Conservation (phyloP, 1,140 invertebrate species). For the Plectus sambesii region DNA sequence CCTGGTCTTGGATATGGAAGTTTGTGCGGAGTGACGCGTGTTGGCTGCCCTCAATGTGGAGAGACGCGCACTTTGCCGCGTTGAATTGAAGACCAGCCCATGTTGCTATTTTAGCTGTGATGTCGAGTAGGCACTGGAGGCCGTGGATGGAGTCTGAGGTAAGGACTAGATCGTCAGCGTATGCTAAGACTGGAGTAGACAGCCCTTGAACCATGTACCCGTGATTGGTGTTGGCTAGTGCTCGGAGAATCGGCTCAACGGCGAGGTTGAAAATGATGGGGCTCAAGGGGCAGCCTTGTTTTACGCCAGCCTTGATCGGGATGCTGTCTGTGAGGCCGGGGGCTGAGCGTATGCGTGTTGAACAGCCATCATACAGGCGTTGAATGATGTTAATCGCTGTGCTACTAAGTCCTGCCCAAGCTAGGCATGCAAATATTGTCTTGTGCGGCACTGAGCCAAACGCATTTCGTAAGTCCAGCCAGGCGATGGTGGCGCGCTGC, state of each 20-base stretch:
- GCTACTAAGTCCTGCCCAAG: slow-evolving; percentile 4
- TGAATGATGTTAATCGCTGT: neutral
- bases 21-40: neutral
- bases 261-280: slow-evolving; percentile 47
- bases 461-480: slow-evolving; percentile 34
- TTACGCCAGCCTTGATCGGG: slow-evolving; percentile 37
- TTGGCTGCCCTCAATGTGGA: slow-evolving; percentile 1
- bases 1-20: slow-evolving; percentile 7
- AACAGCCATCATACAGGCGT: neutral
- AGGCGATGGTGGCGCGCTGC: slow-evolving; percentile 17
- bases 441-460: slow-evolving; percentile 44
- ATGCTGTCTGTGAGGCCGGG: slow-evolving; percentile 34
- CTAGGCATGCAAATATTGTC: slow-evolving; percentile 21
- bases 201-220: too few relatives aligned
- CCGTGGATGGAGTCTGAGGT: neutral
- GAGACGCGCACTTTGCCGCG: slow-evolving; percentile 18
- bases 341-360: neutral
- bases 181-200: slow-evolving; percentile 20
- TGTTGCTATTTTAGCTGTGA: neutral
- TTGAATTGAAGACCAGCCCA: slow-evolving; percentile 19
- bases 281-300: slow-evolving; percentile 47
- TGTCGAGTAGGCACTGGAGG: slow-evolving; percentile 15
- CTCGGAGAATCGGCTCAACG: slow-evolving; percentile 35
- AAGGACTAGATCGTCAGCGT: slow-evolving; percentile 20
- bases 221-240: slow-evolving; percentile 29